Evolutionary conservation across 1,140 invertebrate genomes (phyloP), one percentile per base, ranked within the genome.

Genomic region (Anthonomus grandis): DNA sequence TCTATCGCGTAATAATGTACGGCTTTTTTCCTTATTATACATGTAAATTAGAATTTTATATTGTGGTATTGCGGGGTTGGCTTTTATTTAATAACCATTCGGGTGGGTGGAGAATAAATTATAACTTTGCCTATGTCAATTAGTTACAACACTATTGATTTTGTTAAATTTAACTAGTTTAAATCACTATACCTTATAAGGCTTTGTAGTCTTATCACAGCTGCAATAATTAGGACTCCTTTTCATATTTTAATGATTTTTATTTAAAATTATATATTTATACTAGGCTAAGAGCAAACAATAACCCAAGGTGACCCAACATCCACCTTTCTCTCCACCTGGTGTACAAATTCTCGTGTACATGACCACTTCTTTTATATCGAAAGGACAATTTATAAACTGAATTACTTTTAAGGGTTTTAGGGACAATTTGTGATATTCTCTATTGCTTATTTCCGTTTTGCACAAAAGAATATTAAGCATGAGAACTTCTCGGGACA

Each of bases 31-130:
- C 54, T 63, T 64, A 67, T 67, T 67, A 67, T 64, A 48, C 65
- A 67, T 67, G 63, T 59, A 67, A 67, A 67, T 67, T 60, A 58
- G 50, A 51, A 57, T 63, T 67, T 67, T 67, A 67, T 67, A 67
- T 63, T 54, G 60, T 64, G 47, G 58, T 60, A 64, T 60, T 66
- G 64, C 59, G 52, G 48, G 57, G 54, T 60, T 57, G 64, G 56
- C 59, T 64, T 66, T 66, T 66, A 58, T 66, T 65, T 66, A 64
- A 66, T 66, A 66, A 66, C 62, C 23, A 37, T 55, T 52, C 44
- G 19, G 8, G n/a, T 12, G 37, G 22, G 6, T 50, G 48, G 50
- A 42, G n/a, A n/a, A n/a, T 21, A 44, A 53, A 42, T 53, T 46
- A 45, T 39, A 18, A 47, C 45, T n/a, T 13, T 47, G 17, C 27